Evolutionary conservation across 2,113 vertebrate genomes (phyloP).

Genomic region (Tympanuchus pallidicinctus): DNA sequence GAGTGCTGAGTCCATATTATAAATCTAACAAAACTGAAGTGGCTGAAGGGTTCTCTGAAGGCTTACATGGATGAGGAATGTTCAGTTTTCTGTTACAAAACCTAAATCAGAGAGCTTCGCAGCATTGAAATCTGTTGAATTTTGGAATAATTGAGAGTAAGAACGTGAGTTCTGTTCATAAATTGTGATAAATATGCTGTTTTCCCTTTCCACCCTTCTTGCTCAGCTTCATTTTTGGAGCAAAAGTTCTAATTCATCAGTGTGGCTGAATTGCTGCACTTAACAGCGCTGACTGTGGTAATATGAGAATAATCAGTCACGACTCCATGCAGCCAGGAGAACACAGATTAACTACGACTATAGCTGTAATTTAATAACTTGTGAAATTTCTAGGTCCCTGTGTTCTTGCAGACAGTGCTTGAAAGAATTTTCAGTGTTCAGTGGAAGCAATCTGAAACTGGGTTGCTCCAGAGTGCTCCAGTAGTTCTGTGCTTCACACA

Average conservation of each 20-base stretch:
- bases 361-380: background rate
- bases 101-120: background rate
- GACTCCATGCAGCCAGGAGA: background rate
- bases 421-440: background rate
- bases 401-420: background rate
- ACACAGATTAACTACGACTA: background rate
- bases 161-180: background rate
- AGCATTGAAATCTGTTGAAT: background rate
- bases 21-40: background rate
- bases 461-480: background rate
- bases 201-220: background rate
- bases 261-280: background rate
- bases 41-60: background rate
- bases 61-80: background rate
- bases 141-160: background rate
- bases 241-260: background rate
- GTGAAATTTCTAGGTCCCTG: background rate
- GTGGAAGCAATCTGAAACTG: background rate
- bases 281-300: background rate
- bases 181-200: rapidly evolving
- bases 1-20: background rate
- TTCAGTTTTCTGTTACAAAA: background rate
- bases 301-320: background rate
- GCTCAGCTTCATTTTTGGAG: background rate
- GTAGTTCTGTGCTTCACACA: background rate